These are phyloP conservation scores for Meloidogyne hapla DNA, from an alignment of 1,140 invertebrate genomes.

Conservation along the genomic window DNA sequence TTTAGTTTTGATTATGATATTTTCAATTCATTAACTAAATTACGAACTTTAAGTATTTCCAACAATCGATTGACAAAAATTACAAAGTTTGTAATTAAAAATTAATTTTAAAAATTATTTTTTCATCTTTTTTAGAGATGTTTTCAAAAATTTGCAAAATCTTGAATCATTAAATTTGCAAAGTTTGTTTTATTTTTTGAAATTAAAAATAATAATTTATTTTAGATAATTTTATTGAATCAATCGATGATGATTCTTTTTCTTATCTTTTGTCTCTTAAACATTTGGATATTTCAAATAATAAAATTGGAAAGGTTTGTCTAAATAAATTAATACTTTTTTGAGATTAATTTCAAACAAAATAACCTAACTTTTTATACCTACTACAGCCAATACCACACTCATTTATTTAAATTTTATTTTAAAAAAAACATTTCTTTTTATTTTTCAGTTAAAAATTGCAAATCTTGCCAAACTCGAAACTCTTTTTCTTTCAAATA, in stretches of 20 bases:
- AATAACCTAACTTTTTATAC: no score
- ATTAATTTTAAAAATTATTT: neutral
- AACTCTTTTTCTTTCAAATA: constrained; percentile 57
- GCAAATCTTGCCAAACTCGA: constrained; percentile 45
- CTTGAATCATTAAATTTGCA: constrained; percentile 47
- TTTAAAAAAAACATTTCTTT: no score
- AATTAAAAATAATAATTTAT: neutral
- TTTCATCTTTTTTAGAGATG: constrained; percentile 37
- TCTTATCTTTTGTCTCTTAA: constrained; percentile 45
- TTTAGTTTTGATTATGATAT: constrained; percentile 51
- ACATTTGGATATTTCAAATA: constrained; percentile 52
- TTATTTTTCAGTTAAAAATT: constrained; percentile 42
- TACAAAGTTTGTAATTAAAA: constrained; percentile 42
- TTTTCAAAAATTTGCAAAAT: constrained; percentile 53
- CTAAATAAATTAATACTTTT: neutral
- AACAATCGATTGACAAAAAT: constrained; percentile 52
- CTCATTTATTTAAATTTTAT: no score
- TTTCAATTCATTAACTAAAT: constrained; percentile 46
- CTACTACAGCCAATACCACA: no score
- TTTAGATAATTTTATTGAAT: constrained; percentile 38
- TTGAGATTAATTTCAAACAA: no score
- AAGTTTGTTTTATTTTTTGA: neutral
- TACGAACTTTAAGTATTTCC: constrained; percentile 50
- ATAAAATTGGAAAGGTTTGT: constrained; percentile 41
- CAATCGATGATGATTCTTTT: constrained; percentile 46